Conservation (phyloP, 2,797 vertebrate species). For the Falco cherrug region DNA sequence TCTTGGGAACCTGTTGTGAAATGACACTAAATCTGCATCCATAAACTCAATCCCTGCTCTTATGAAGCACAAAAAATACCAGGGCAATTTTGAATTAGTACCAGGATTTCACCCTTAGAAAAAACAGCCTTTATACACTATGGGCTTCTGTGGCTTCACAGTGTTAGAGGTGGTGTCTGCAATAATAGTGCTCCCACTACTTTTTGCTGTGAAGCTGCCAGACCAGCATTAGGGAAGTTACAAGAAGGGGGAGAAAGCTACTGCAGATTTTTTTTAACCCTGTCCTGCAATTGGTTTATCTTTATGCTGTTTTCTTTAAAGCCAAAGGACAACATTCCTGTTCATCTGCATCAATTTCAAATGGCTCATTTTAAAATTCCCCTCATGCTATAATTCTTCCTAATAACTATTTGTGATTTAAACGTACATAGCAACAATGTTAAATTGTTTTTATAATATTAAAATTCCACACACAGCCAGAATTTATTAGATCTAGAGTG, state of each 20-base stretch:
- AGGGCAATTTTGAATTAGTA: neutral
- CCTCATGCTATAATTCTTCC: neutral
- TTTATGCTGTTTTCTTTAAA: neutral
- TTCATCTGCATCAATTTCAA: neutral
- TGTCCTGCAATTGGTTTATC: neutral
- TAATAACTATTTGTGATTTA: neutral
- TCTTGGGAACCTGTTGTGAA: neutral
- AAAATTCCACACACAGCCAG: neutral
- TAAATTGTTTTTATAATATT: neutral
- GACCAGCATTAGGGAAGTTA: neutral
- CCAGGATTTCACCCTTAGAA: neutral
- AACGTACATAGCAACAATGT: neutral
- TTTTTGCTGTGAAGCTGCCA: neutral
- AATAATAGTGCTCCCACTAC: neutral
- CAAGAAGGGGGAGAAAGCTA: neutral
- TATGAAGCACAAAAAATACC: neutral
- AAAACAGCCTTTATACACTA: neutral
- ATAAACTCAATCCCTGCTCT: neutral
- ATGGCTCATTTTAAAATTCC: neutral
- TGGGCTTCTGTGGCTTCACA: neutral
- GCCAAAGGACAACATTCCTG: neutral
- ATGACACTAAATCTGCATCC: neutral
- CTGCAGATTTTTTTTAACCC: neutral
- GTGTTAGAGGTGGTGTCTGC: neutral
- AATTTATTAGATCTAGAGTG: neutral